A percentile compares a stretch with the other conserved stretches of the same genome.
phyloP scores from a whole-genome alignment of 2,113 vertebrate species.

The Gambusia holbrooki region DNA sequence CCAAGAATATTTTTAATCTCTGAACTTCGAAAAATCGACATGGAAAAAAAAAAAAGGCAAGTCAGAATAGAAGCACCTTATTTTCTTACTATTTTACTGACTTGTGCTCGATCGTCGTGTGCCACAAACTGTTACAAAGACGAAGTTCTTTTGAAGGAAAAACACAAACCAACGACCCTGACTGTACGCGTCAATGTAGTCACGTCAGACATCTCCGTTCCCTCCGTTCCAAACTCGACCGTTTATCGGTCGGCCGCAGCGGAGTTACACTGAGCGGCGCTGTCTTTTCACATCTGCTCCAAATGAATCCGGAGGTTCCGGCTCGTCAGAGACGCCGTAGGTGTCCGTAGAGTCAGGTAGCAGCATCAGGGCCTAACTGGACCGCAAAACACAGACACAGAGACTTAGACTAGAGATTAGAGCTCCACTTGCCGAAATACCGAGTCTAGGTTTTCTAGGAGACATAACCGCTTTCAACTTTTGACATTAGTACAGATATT shows the following conservation, averaged over 20 bases:
- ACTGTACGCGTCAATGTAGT: constrained; percentile 73
- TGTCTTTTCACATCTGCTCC: constrained; percentile 61
- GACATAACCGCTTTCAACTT: constrained; percentile 72
- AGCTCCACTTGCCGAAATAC: constrained; percentile 68
- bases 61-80: constrained; percentile 82
- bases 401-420: constrained; percentile 72
- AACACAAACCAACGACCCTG: constrained; percentile 53
- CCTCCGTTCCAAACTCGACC: constrained; percentile 64
- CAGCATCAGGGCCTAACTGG: constrained; percentile 62
- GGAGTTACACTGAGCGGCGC: constrained; percentile 6
- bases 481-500: constrained; percentile 71
- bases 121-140: constrained; percentile 68
- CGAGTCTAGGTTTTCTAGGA: constrained; percentile 64
- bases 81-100: constrained; percentile 77
- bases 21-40: constrained; percentile 19
- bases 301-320: constrained; percentile 55
- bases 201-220: constrained; percentile 57
- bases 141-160: constrained; percentile 59
- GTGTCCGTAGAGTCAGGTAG: constrained; percentile 60
- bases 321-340: constrained; percentile 41
- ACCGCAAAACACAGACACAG: constrained; percentile 62
- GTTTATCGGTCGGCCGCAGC: constrained; percentile 35
- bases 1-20: constrained; percentile 35
- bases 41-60: constrained; percentile 67
- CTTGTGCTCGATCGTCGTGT: constrained; percentile 62